A percentile compares a stretch with the other conserved stretches of the same genome.
phyloP scores from a whole-genome alignment of 2,797 vertebrate genomes.

The Xyrichtys novacula region DNA sequence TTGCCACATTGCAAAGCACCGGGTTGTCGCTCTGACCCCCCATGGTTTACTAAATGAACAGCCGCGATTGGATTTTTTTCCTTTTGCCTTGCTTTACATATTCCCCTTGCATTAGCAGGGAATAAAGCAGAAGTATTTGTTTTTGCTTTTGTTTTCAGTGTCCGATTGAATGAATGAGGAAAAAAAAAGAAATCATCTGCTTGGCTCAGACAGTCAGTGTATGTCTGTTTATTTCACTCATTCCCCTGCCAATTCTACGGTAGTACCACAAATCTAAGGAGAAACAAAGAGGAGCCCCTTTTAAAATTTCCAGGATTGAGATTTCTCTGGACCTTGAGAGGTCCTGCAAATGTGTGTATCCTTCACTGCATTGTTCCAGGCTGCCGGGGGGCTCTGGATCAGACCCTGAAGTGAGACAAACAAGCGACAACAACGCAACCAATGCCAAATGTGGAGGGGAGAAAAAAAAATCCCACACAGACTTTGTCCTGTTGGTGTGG shows the following conservation, averaged over 20 bases:
- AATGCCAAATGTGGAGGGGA: slow-evolving; percentile 46
- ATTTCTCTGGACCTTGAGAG: slow-evolving; percentile 14
- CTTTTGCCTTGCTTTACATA: neutral
- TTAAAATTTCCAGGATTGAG: neutral
- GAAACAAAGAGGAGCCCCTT: neutral
- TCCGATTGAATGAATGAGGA: slow-evolving; percentile 49
- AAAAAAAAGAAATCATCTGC: slow-evolving; percentile 20
- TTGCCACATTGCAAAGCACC: slow-evolving; percentile 71
- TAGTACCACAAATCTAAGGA: slow-evolving; percentile 14
- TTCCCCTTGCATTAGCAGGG: slow-evolving; percentile 4
- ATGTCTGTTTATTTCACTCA: slow-evolving; percentile 11
- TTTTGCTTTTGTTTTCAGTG: slow-evolving; percentile 21
- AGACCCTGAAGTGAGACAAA: slow-evolving; percentile 77
- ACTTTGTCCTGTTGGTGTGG: slow-evolving; percentile 46
- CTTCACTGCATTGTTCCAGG: slow-evolving; percentile 73
- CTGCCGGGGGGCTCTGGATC: slow-evolving; percentile 59
- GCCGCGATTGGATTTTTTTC: slow-evolving; percentile 14
- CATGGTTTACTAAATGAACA: slow-evolving; percentile 33
- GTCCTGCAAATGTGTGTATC: slow-evolving; percentile 51
- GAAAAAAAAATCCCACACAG: slow-evolving; percentile 36
- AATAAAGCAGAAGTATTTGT: slow-evolving; percentile 15
- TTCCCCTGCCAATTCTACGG: slow-evolving; percentile 37
- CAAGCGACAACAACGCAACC: slow-evolving; percentile 65
- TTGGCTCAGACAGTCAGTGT: slow-evolving; percentile 24
- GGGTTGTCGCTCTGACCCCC: slow-evolving; percentile 61